Evolutionary conservation across 1,140 invertebrate genomes (phyloP), one percentile per base, ranked within the genome.

Genomic region (Glossosoma conforme): DNA sequence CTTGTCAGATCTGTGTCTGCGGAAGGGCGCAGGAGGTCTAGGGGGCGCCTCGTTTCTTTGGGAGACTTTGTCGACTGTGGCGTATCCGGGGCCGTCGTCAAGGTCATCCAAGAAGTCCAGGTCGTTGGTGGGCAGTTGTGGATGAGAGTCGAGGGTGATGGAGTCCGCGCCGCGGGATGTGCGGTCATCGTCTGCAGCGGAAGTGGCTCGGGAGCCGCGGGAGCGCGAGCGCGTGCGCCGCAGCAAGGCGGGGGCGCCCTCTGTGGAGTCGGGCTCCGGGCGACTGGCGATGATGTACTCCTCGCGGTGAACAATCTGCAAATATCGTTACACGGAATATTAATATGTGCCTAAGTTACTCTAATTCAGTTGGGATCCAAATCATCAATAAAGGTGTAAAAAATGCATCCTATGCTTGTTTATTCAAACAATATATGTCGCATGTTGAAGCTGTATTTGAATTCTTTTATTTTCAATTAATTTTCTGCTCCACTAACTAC

Each of bases 101-200:
- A 69, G 68, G 50, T 73, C 68, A 57, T 74, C 65, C 56, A 73
- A 68, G 46, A 75, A 69, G 25, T 74, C 67, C 17, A 69, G 67
- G 53, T 68, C 72, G 17, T 73, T 68, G 32, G 66, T 61, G 11
- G 58, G 47, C 3, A 60, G 56, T 32, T 65, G 59, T 15, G 64
- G 60, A 49, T 73, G 65, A 10, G 69, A 69, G 40, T 78, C 76
- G 28, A 76, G 61, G 8, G 63, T 73, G 13, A 80, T 60, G 1
- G 84, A 86, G 42, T 86, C 83, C 2, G 83, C 83, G 1, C 83
- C 85, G 45, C 80, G 76, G 0, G 84, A 86, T 1, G 82, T 85
- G 14, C 83, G 72, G 46, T 86, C 82, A 38, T 83, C 83, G 42
- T 87, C 85, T 46, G 74, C 76, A 9, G 80, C 55, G 0, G 80